Evolutionary conservation across 2,888 invertebrate genomes (phyloP), one percentile per base, ranked within the genome.

Genomic region (Acanthosepion esculentum): DNA sequence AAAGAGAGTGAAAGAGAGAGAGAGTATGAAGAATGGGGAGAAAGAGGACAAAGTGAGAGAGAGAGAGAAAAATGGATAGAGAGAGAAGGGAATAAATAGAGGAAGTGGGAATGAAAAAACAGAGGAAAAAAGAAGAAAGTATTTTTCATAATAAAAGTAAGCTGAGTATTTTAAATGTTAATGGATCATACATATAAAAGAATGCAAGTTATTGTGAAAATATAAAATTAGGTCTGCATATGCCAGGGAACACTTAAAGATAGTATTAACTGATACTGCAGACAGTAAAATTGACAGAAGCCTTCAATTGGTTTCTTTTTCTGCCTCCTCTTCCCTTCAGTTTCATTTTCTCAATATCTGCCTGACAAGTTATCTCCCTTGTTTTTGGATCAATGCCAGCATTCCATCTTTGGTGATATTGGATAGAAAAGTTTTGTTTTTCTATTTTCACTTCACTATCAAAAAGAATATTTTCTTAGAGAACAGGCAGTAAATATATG

Each of bases 261-360:
- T 78, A 78, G 18, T n/a, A 78, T n/a, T n/a, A 78, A 15, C n/a
- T 29, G 78, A 78, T n/a, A 78, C n/a, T 78, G 78, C 78, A 78
- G 78, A 78, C 78, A 78, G 78, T 78, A 33, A 78, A 78, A 78
- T 78, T 78, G 78, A 78, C 78, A 78, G 78, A 78, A 15, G n/a
- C 78, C n/a, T 78, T 78, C 78, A n/a, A 78, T 78, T 78, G 15
- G 78, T 78, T 78, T 78, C n/a, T n/a, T 33, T 15, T 33, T 78
- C 78, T 78, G 78, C n/a, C 78, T 78, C 12, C 12, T n/a, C 12
- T 78, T 78, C n/a, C 15, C 33, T n/a, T 78, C 78, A 78, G 78
- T 18, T 78, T 78, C 33, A 78, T 78, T 78, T 78, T 78, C 78
- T n/a, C 78, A n/a, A 15, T n/a, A n/a, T n/a, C 78, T n/a, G 18